Percentiles rank a stretch among this genome's conserved stretches.
These are phyloP conservation scores for Odontomachus brunneus DNA, from an alignment of 1,140 invertebrate genomes.

Conservation along the genomic window DNA sequence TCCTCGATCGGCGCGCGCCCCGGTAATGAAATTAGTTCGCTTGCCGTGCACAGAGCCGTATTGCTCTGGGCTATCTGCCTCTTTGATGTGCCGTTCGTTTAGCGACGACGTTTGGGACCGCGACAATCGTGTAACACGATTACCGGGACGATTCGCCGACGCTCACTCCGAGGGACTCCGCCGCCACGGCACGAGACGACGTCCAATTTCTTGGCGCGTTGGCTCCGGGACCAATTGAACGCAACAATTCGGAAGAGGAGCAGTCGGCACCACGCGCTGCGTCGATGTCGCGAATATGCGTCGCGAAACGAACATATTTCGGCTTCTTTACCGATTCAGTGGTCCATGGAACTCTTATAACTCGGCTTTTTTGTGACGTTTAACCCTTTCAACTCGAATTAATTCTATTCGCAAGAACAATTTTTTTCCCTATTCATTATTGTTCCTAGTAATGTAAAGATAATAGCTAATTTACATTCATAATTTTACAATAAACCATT, in stretches of 20 bases:
- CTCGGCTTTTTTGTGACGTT: background rate
- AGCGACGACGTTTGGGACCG: slow-evolving; percentile 55
- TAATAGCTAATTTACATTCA: too few relatives aligned
- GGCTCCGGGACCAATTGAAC: slow-evolving; percentile 18
- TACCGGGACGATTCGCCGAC: slow-evolving; percentile 39
- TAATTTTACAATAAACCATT: too few relatives aligned
- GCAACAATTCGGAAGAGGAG: slow-evolving; percentile 15
- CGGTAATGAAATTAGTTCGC: slow-evolving; percentile 60
- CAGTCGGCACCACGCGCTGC: background rate
- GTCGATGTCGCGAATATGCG: background rate
- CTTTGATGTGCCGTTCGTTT: slow-evolving; percentile 69
- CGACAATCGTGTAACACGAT: slow-evolving; percentile 69
- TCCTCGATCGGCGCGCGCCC: slow-evolving; percentile 55
- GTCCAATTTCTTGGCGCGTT: slow-evolving; percentile 57
- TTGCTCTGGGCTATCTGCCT: slow-evolving; percentile 58
- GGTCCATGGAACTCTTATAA: background rate
- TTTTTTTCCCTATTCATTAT: too few relatives aligned
- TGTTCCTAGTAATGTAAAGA: too few relatives aligned
- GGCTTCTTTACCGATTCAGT: background rate
- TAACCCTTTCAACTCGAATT: too few relatives aligned
- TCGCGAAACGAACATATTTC: background rate
- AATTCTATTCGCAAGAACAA: too few relatives aligned
- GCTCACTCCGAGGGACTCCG: slow-evolving; percentile 42
- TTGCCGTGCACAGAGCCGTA: slow-evolving; percentile 66
- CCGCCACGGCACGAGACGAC: slow-evolving; percentile 11